phyloP scores from a whole-genome alignment of 2,797 vertebrate genomes.

The Mus minutoides region DNA sequence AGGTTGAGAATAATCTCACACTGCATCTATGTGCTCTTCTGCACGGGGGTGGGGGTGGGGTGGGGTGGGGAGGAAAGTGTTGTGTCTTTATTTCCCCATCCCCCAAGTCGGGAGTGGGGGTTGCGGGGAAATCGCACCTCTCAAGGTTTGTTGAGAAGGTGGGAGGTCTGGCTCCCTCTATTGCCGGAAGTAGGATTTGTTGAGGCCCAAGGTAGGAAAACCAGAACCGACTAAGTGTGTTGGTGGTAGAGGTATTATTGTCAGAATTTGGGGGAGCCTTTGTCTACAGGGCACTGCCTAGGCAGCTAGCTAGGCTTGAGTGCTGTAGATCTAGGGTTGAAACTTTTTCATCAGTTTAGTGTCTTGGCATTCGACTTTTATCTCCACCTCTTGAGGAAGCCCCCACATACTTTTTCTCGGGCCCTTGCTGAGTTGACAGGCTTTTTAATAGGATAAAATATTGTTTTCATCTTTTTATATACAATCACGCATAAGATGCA shows the following conservation, averaged over 20 bases:
- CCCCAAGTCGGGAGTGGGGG: not conserved
- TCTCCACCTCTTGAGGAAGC: not conserved
- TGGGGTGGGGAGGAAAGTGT: not conserved
- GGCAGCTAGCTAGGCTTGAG: not conserved
- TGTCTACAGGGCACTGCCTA: not conserved
- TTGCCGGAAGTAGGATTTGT: not conserved
- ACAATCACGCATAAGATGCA: not conserved
- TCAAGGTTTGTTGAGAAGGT: no score
- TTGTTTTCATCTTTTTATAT: conserved; percentile 34
- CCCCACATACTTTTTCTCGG: not conserved
- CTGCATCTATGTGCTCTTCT: not conserved
- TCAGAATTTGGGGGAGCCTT: not conserved
- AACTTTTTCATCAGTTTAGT: not conserved
- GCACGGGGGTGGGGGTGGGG: not conserved
- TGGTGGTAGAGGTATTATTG: not conserved
- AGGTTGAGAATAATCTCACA: not conserved
- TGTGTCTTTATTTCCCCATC: not conserved
- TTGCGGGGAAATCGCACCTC: not conserved
- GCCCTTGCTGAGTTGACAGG: not conserved
- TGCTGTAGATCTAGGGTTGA: not conserved
- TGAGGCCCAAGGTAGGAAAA: not conserved
- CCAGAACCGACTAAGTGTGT: accelerated
- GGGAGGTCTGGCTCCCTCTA: conserved; percentile 46
- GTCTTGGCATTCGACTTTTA: not conserved
- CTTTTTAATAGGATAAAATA: conserved; percentile 16